These are phyloP conservation scores for Iselma pallidipennis DNA, from an alignment of 2,888 invertebrate species.

Conservation along the genomic window DNA sequence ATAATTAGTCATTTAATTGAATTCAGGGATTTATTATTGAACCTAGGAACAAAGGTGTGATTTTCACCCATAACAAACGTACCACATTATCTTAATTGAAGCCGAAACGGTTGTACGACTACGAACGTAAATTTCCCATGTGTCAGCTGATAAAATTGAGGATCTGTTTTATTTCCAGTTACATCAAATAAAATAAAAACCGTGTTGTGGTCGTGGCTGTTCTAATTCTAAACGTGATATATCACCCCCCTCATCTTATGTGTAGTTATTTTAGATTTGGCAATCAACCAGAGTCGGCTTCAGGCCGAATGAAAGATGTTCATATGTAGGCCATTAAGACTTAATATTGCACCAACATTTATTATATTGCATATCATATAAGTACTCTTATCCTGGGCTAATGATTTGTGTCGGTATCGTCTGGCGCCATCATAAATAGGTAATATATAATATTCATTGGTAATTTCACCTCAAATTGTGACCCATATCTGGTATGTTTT, in stretches of 20 bases:
- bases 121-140: not conserved
- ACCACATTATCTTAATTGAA: not conserved
- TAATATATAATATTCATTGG: not conserved
- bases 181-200: not conserved
- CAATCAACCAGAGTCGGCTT: slow-evolving; percentile 1
- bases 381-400: not conserved
- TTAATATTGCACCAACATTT: slow-evolving; percentile 8
- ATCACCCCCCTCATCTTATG: not conserved
- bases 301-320: slow-evolving; percentile 7
- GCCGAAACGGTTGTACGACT: not conserved
- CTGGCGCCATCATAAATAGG: slow-evolving; percentile 6
- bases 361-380: not conserved
- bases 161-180: not conserved
- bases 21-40: too few species aligned
- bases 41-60: too few species aligned
- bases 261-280: slow-evolving; percentile 8
- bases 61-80: not conserved
- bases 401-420: slow-evolving; percentile 1
- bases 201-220: not conserved
- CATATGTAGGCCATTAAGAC: slow-evolving; percentile 5
- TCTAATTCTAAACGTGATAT: slow-evolving; percentile 2
- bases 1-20: too few species aligned
- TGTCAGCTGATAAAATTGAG: not conserved
- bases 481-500: not conserved
- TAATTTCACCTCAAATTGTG: not conserved